Base-by-base conservation (phyloP, 2,113 vertebrate species). In the Boulengerochromis microlepis region DNA sequence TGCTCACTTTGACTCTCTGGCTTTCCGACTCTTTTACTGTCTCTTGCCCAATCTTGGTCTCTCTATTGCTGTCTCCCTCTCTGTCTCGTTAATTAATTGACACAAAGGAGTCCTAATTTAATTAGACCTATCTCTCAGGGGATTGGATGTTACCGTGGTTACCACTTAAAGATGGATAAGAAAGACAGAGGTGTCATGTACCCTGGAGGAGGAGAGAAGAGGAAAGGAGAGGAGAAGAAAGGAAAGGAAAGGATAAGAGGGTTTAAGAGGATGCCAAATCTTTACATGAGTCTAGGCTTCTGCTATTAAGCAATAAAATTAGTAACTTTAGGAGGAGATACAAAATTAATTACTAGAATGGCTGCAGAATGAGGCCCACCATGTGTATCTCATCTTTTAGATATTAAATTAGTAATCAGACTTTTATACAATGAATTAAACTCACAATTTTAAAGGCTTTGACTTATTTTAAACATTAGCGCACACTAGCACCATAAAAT, bases 71-170 rank as follows among this genome's bases (percentile, higher is more conserved):
- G 76, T 92, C 85, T 90, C 89, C 91, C 83, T 91, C 90, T 93
- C 80, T 89, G 80, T 93, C 94, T 95, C 83, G 94, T 96, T 97
- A 97, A 97, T 97, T 97, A 97, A 97, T 97, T 97, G 97, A 96
- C 96, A 97, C 95, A 96, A 97, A 97, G 96, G 96, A 96, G 88
- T 94, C 94, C 94, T 97, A 97, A 97, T 97, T 97, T 95, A 97
- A 97, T 97, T 96, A 97, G 96, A 91, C 93, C 96, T 93, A 95
- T 96, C 95, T 96, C 96, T 96, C 95, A 86, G 80, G 96, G 96
- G 94, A 96, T 95, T 95, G 95, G 94, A 92, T 93, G 93, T 96
- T 96, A 95, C 96, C 93, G 91, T 96, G 96, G 96, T 96, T 97
- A 97, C 93, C 95, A 95, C 93, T 96, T 95, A 96, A 96, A 96